Conservation (phyloP, 2,113 vertebrate species). For the Danio rerio region GRCz12tu NC_133200.1:34597001-34597500, state of each 20-base stretch:
- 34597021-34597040: background rate
- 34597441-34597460: background rate
- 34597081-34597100: background rate
- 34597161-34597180: conserved; percentile 7
- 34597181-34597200: background rate
- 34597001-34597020: background rate
- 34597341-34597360: conserved; percentile 27
- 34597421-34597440: background rate
- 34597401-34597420: background rate
- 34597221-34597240: background rate
- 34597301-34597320: conserved; percentile 58
- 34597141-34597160: background rate
- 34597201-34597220: too few species aligned
- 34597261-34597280: background rate
- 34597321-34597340: conserved; percentile 70
- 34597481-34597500: background rate
- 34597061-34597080: background rate
- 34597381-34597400: background rate
- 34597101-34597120: background rate
- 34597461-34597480: background rate
- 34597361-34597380: conserved; percentile 50
- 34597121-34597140: background rate
- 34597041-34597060: background rate
- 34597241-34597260: background rate
- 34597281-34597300: conserved; percentile 24